A percentile compares a stretch with the other conserved stretches of the same genome.
These are phyloP conservation scores for Notiomystis cincta DNA, from an alignment of 2,113 vertebrate genomes.

Conservation along the genomic window DNA sequence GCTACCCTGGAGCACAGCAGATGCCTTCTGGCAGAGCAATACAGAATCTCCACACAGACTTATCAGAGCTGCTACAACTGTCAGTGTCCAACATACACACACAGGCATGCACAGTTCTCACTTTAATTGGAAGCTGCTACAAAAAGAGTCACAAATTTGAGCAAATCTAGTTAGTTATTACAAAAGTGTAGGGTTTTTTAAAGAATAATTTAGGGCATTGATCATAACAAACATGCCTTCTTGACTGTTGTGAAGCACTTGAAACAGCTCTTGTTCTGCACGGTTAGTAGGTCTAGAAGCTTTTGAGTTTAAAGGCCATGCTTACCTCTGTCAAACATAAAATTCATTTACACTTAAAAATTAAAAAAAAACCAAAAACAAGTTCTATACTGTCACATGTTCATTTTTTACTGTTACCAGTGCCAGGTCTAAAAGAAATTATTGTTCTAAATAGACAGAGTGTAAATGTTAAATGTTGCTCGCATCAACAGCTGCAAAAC, in stretches of 20 bases:
- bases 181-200: background rate
- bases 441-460: background rate
- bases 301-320: background rate
- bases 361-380: background rate
- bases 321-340: background rate
- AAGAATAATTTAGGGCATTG: background rate
- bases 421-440: background rate
- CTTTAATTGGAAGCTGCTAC: background rate
- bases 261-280: background rate
- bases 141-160: background rate
- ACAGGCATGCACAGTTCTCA: accelerated
- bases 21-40: background rate
- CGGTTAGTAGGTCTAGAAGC: background rate
- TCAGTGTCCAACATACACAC: background rate
- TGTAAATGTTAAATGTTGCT: background rate
- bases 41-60: background rate
- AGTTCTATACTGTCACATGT: background rate
- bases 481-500: background rate
- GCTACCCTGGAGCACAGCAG: background rate
- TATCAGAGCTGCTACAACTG: background rate
- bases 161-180: background rate
- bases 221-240: background rate
- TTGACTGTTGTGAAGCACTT: background rate
- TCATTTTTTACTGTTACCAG: background rate
- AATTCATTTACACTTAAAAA: background rate